Conservation (phyloP, 2,113 vertebrate species). For the Eurystomus gularis region DNA sequence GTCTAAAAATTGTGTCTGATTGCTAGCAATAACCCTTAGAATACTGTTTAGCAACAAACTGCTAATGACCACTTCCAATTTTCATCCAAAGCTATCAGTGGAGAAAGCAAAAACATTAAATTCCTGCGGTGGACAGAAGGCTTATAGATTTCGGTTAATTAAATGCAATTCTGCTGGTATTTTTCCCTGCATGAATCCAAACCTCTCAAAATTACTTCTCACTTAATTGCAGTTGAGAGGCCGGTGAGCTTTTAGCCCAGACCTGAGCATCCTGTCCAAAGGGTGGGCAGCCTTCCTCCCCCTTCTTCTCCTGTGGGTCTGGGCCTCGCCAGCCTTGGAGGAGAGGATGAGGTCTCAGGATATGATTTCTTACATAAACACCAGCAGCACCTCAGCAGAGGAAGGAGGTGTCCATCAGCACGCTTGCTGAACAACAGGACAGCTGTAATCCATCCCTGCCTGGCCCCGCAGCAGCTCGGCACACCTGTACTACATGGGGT, state of each 20-base stretch:
- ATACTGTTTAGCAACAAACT: background rate
- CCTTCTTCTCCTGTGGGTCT: background rate
- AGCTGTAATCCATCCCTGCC: background rate
- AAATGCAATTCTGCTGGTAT: background rate
- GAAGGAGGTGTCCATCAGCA: rapidly evolving
- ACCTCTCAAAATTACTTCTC: background rate
- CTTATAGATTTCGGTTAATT: background rate
- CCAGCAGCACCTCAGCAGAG: background rate
- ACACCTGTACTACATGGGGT: background rate
- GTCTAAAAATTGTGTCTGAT: background rate
- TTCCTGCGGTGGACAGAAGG: background rate
- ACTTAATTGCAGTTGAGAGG: background rate
- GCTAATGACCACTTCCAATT: background rate
- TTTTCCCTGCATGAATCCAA: background rate
- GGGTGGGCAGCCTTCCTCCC: background rate
- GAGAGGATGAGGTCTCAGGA: background rate
- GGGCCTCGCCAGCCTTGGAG: rapidly evolving
- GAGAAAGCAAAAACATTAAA: background rate
- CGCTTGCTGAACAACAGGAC: background rate
- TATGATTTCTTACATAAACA: background rate
- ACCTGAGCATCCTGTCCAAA: background rate
- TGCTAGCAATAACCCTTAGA: background rate
- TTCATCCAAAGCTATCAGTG: background rate
- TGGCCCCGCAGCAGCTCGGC: rapidly evolving
- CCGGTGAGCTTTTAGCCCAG: background rate